phyloP scores from a whole-genome alignment of 2,797 vertebrate genomes.

The Anisognathus igniventris region DNA sequence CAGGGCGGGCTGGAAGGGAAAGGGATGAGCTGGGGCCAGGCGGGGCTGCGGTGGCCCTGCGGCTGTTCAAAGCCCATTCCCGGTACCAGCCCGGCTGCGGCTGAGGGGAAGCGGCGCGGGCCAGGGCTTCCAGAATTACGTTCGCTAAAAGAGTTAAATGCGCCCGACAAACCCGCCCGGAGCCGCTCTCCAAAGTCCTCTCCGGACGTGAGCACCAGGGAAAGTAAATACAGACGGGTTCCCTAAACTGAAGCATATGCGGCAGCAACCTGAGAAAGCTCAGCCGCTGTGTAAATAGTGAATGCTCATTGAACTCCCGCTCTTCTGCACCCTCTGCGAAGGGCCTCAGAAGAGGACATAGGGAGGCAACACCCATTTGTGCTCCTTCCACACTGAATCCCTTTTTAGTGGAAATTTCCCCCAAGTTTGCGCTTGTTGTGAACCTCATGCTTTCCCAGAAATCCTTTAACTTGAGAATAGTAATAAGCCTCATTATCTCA shows the following conservation, averaged over 20 bases:
- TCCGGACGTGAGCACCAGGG: rapidly evolving
- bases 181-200: neutral
- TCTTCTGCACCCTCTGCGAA: neutral
- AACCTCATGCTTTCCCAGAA: neutral
- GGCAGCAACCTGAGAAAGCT: neutral
- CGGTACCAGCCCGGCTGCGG: rapidly evolving
- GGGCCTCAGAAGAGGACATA: no score
- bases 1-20: neutral
- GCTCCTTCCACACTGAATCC: neutral
- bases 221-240: rapidly evolving
- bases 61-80: rapidly evolving
- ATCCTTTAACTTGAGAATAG: neutral
- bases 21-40: rapidly evolving
- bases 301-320: neutral
- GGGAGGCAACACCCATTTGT: neutral
- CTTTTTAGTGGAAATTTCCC: neutral
- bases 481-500: neutral
- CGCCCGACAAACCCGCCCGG: no score
- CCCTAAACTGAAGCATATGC: rapidly evolving
- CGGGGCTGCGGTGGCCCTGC: no score
- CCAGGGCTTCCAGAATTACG: rapidly evolving
- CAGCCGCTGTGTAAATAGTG: neutral
- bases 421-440: neutral
- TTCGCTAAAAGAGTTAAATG: neutral
- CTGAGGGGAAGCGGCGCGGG: neutral